Conservation (phyloP, 2,113 vertebrate genomes). For the Tenrec ecaudatus region DNA sequence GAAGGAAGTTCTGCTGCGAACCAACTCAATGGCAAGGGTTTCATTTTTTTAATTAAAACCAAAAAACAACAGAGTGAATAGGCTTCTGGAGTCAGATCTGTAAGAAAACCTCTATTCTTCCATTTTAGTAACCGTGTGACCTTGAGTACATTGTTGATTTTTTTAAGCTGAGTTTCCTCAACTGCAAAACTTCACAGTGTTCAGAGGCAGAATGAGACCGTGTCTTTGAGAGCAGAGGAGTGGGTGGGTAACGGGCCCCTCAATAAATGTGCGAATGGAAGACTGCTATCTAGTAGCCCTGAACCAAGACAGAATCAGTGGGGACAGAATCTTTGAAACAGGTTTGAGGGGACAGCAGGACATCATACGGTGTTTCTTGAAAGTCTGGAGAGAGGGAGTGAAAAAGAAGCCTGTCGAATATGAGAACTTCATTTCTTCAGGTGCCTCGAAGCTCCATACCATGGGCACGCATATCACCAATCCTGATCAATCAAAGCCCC, state of each 20-base stretch:
- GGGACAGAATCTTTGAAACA: background rate
- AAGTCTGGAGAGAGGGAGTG: background rate
- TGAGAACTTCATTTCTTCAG: background rate
- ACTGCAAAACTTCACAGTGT: background rate
- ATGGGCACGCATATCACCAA: background rate
- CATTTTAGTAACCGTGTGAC: background rate
- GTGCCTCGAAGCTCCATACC: background rate
- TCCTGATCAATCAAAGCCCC: background rate
- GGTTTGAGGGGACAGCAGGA: slow-evolving; percentile 4
- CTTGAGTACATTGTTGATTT: background rate
- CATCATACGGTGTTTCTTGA: background rate
- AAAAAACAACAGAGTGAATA: background rate
- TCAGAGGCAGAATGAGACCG: background rate
- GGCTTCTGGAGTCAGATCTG: background rate
- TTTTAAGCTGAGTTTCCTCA: slow-evolving; percentile 4
- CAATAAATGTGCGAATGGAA: background rate
- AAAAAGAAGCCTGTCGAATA: background rate
- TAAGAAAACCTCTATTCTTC: background rate
- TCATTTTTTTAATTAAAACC: background rate
- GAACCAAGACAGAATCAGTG: background rate
- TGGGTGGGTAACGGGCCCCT: background rate
- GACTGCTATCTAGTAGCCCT: background rate
- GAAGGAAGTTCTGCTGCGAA: background rate
- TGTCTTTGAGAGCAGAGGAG: background rate
- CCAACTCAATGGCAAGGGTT: background rate